Percentiles rank a stretch among this genome's conserved stretches.
Conservation (phyloP, 1,140 invertebrate genomes). For the Psix sp. region DNA sequence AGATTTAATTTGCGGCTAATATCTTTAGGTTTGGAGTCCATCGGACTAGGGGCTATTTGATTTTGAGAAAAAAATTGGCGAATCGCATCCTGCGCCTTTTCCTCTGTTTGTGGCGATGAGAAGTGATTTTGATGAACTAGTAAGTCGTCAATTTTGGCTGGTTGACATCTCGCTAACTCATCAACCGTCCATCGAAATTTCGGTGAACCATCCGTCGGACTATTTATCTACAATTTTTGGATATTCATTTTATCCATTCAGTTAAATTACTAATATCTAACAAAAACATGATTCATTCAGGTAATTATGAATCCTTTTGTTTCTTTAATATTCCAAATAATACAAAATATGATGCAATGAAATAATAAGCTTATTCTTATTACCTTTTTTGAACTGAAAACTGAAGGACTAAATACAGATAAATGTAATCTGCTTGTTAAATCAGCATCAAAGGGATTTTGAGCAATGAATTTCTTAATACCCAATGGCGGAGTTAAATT, state of each 20-base stretch:
- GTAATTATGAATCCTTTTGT: too few species aligned
- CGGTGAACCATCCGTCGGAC: slow-evolving; percentile 66
- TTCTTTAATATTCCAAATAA: too few species aligned
- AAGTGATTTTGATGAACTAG: slow-evolving; percentile 74
- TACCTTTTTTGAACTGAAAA: slow-evolving; percentile 69
- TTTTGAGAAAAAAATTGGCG: slow-evolving; percentile 77
- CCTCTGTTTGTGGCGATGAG: slow-evolving; percentile 76
- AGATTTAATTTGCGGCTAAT: slow-evolving; percentile 37
- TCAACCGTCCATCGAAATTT: slow-evolving; percentile 78
- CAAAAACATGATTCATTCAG: too few species aligned
- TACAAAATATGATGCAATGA: background rate
- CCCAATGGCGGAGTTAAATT: slow-evolving; percentile 72
- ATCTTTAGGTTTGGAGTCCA: slow-evolving; percentile 58
- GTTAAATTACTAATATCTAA: background rate
- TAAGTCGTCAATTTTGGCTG: slow-evolving; percentile 78
- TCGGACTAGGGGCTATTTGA: slow-evolving; percentile 78
- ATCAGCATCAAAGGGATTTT: slow-evolving; percentile 74
- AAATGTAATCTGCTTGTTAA: slow-evolving; percentile 71
- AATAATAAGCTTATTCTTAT: background rate
- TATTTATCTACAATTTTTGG: slow-evolving; percentile 23
- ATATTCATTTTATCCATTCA: background rate
- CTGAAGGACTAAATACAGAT: slow-evolving; percentile 72
- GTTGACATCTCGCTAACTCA: slow-evolving; percentile 76
- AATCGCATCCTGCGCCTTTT: slow-evolving; percentile 77
- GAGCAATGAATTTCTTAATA: slow-evolving; percentile 70